Base-by-base conservation (phyloP, 2,113 vertebrate species). In the Myodes glareolus region DNA sequence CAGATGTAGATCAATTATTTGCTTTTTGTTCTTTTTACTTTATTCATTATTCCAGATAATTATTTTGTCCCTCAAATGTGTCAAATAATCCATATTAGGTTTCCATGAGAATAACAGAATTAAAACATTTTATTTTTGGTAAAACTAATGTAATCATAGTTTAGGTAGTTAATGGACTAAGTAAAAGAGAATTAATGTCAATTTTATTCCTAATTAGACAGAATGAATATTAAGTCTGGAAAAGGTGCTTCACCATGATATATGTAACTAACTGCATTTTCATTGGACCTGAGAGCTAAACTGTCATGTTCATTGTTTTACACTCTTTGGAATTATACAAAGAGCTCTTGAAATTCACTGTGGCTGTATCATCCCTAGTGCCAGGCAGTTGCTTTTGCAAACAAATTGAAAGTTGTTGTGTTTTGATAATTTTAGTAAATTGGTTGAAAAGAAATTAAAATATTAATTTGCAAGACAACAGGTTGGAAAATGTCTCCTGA, bases 391-490 rank as follows among this genome's bases (percentile, higher is more conserved):
- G 39, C 31, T 81, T 88, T 76, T 84, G 17, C 39, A 87, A 95
- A 68, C 21, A 42, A 84, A 55, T 6, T 87, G 23, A 5, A 94
- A 93, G 63, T 73, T 81, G 11, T 25, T 90, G 4, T 13, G 81
- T 97, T 95, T 95, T 92, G 81, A 94, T 90, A 50, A 87, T 63
- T 81, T 67, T 91, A 88, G 31, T 9, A 94, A 90, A 70, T 3
- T 91, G 36, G 39, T 75, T 93, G 77, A 93, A 96, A 92, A 87
- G 63, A 90, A 90, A 91, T 91, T 91, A 42, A 96, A 80, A 77
- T 92, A 55, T 94, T 90, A 73, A 95, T 81, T 90, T 97, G n/a
- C 13, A 92, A 94, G n/a, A 94, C 58, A 94, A 90, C 3, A 42
- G 3, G 1, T 89, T 72, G 85, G 25, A 94, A 92, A 73, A 61